A percentile compares a stretch with the other conserved stretches of the same genome.
phyloP scores from a whole-genome alignment of 2,888 invertebrate genomes.

The Homarus gammarus region DNA sequence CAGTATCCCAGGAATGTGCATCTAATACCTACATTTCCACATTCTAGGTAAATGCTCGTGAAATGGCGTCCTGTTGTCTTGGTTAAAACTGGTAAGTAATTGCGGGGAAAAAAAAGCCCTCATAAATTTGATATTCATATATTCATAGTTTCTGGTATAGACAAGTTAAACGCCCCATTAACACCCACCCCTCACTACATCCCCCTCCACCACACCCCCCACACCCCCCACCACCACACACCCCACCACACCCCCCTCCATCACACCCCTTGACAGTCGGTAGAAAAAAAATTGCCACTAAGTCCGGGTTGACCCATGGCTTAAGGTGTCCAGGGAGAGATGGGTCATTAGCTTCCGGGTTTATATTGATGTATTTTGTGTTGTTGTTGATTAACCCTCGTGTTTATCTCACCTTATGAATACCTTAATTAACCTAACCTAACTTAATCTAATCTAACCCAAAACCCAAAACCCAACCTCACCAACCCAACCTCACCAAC shows the following conservation, averaged over 20 bases:
- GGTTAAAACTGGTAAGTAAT: conserved; percentile 8
- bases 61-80: background rate
- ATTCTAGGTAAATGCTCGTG: conserved; percentile 4
- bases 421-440: no score
- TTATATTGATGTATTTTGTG: no score
- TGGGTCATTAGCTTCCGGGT: no score
- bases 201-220: no score
- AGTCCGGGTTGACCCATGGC: background rate
- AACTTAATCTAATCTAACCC: no score
- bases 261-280: conserved; percentile 11
- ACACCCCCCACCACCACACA: no score
- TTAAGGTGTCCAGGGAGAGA: background rate
- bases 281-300: conserved; percentile 6
- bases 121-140: conserved; percentile 33
- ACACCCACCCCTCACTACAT: no score
- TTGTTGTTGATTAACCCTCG: no score
- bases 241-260: no score
- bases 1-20: background rate
- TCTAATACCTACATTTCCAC: background rate
- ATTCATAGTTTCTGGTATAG: conserved; percentile 47
- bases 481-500: no score
- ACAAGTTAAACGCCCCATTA: conserved; percentile 31
- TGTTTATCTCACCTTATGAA: no score
- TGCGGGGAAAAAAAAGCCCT: background rate
- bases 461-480: no score